These are phyloP conservation scores for Daptonema setosum DNA, from an alignment of 2,888 invertebrate species.

Conservation along the genomic window DNA sequence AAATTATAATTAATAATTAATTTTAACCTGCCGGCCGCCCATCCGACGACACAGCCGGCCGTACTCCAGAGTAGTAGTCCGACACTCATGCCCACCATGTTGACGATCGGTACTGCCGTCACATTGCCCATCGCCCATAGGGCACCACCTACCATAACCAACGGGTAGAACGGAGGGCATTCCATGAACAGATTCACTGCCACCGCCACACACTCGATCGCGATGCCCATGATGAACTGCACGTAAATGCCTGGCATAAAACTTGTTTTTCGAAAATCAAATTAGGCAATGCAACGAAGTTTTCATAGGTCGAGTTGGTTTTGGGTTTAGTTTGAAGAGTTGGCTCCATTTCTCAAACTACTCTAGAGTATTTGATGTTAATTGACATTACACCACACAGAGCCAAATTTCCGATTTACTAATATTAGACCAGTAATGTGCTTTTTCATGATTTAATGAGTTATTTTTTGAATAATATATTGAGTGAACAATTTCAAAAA, in stretches of 20 bases:
- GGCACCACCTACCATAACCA: conserved; percentile 37
- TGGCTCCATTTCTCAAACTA: no score
- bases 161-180: conserved; percentile 25
- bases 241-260: conserved; percentile 32
- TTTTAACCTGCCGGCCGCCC: conserved; percentile 32
- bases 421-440: no score
- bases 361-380: no score
- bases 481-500: no score
- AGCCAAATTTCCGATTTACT: neutral
- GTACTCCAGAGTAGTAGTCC: conserved; percentile 35
- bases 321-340: no score
- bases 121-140: conserved; percentile 33
- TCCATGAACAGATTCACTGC: conserved; percentile 22
- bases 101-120: conserved; percentile 33
- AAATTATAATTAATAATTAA: no score
- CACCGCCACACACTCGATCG: conserved; percentile 29
- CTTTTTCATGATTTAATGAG: no score
- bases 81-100: conserved; percentile 31
- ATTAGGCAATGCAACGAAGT: no score
- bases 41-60: conserved; percentile 31
- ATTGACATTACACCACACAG: no score
- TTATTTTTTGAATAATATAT: no score
- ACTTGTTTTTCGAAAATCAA: neutral
- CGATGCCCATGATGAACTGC: conserved; percentile 32
- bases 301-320: no score